These are phyloP conservation scores for Distichodus sexfasciatus DNA, from an alignment of 2,797 vertebrate species.

Conservation along the genomic window DNA sequence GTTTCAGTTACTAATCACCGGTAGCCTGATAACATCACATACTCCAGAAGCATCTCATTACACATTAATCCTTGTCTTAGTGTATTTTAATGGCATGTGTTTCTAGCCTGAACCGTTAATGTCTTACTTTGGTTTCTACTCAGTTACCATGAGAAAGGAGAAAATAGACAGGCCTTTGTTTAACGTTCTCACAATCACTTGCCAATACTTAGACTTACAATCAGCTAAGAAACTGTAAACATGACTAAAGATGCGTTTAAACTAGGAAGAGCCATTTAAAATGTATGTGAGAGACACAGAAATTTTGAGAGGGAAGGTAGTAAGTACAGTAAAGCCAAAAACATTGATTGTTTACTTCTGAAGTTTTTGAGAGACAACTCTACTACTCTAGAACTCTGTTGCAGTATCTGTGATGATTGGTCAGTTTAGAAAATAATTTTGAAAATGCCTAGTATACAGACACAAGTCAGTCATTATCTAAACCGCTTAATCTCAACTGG, in stretches of 20 bases:
- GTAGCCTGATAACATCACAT: neutral
- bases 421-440: no score
- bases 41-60: neutral
- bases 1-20: slow-evolving; percentile 27
- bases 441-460: no score
- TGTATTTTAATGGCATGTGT: neutral
- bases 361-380: no score
- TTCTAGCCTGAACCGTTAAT: neutral
- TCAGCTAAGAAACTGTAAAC: neutral
- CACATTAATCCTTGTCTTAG: neutral
- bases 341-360: neutral
- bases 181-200: neutral
- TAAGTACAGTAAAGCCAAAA: no score
- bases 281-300: neutral
- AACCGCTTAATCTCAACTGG: no score
- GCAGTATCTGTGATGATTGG: no score
- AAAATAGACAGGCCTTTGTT: neutral
- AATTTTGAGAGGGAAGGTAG: neutral
- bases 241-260: neutral
- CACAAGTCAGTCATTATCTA: no score
- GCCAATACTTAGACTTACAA: neutral
- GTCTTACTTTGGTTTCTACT: neutral
- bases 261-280: slow-evolving; percentile 22
- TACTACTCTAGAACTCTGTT: no score
- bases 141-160: neutral